Base-by-base conservation (phyloP, 2,888 invertebrate genomes). In the Pinctada fucata region DNA sequence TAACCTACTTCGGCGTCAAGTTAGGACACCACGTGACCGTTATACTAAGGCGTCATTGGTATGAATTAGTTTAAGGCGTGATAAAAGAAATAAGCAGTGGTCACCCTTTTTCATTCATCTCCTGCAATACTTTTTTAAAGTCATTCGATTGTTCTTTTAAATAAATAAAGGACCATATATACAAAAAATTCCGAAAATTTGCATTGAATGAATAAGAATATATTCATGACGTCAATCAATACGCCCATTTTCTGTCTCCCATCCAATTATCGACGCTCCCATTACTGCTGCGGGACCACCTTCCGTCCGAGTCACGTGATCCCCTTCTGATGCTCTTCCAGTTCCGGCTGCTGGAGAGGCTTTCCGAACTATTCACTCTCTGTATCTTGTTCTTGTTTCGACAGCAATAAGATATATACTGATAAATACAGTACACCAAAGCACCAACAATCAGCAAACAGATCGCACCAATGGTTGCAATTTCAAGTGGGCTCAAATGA, bases 371-470 rank as follows among this genome's bases (percentile, higher is more conserved):
- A 13, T 58, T 58, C 8, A 58, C 58, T 58, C 58, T 58, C 58
- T 58, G 58, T 10, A 58, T 58, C 1, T 58, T 58, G 58, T 72
- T 72, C 13, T 72, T 52, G 49, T 72, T 72, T 31, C 72, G 51
- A 50, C 72, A 72, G 58, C 72, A 72, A 45, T 52, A 72, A 0
- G 13, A 47, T n/a, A 50, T 52, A 58, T 72, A 72, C 47, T 72
- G 50, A 31, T 52, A 72, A 58, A 72, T 58, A 45, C 72, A 72
- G 52, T 31, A 72, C 58, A 72, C n/a, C 6, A 72, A 58, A 13
- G 72, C 58, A 5, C 72, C 72, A 51, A 72, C 72, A 10, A 72
- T 52, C 52, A 72, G 49, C 58, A 72, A 45, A 31, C 72, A 72
- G 4, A 72, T 10, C 6, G 72, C 72, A 45, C 5, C 52, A 5